Evolutionary conservation across 2,888 invertebrate genomes (phyloP), one percentile per base, ranked within the genome.

Genomic region (Xylota segnis): DNA sequence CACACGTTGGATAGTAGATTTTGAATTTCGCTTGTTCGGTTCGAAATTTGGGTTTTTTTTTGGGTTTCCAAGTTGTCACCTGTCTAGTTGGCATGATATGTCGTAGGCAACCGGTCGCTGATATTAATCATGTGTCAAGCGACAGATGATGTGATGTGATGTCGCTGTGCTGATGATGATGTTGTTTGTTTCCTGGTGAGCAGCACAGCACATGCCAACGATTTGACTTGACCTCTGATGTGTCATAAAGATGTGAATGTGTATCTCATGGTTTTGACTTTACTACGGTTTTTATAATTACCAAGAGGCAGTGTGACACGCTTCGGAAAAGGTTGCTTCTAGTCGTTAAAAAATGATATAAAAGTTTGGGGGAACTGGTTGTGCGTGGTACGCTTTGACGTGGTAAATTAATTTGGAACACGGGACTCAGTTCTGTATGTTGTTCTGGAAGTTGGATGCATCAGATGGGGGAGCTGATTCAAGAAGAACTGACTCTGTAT

Each of bases 101-200:
- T 86, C 82, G 45, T 58, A 76, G 59, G 82, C 82, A 86, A 86
- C 82, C 76, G 82, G 82, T 86, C 72, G 63, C 54, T 63, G 82
- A 77, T 86, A 86, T 86, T 86, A 86, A 86, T 82, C 86, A 77
- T 72, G 27, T 77, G 66, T 47, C 86, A 76, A 58, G 47, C 47
- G 29, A 77, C 71, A 56, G 66, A 71, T 68, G 70, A 65, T 70
- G 52, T 72, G 68, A 56, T 68, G 54, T 65, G 75, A 50, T 32
- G 34, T 59, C 34, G 34, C 12, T 52, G 18, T 10, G 43, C 61
- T 76, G 66, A 45, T 79, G 75, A 81, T 86, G 70, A 34, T 77
- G 81, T 71, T 65, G 14, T 29, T 54, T 37, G 7, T 50, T 18
- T 56, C 9, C 9, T 16, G 12, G 47, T 72, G 63, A 40, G 56